Conservation (phyloP, 2,888 invertebrate species). For the Dryadula phaetusa region DNA sequence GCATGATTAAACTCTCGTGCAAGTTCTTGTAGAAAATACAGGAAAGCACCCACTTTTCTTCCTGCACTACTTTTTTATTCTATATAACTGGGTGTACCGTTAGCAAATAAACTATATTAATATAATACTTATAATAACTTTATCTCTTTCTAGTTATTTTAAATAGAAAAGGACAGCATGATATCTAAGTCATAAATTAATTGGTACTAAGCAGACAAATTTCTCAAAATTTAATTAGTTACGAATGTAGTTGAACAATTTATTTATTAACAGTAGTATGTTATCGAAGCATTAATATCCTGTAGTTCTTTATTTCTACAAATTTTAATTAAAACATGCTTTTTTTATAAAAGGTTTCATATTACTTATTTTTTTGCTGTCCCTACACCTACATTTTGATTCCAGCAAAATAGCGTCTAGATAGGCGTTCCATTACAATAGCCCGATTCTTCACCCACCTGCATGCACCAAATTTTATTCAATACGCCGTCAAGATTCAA, state of each 20-base stretch:
- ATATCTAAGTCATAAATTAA: neutral
- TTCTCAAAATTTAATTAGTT: too few relatives aligned
- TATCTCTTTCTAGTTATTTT: neutral
- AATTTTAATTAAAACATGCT: too few relatives aligned
- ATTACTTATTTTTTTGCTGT: conserved; percentile 34
- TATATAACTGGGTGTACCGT: conserved; percentile 58
- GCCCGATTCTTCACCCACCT: conserved; percentile 46
- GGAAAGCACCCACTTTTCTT: conserved; percentile 68
- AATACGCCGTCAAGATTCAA: conserved; percentile 39
- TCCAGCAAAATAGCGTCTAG: conserved; percentile 45
- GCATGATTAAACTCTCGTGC: conserved; percentile 75
- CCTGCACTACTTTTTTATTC: conserved; percentile 69
- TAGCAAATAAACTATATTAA: conserved; percentile 42
- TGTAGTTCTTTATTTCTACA: too few relatives aligned
- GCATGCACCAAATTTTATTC: conserved; percentile 47
- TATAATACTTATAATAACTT: neutral
- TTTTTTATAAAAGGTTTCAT: conserved; percentile 2
- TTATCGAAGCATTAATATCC: too few relatives aligned
- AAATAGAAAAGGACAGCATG: neutral
- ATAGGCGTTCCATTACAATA: conserved; percentile 49
- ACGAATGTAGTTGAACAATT: too few relatives aligned
- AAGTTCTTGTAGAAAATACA: conserved; percentile 70
- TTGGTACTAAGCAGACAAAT: neutral
- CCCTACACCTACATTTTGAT: conserved; percentile 48
- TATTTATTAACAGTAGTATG: neutral